phyloP scores from a whole-genome alignment of 2,797 vertebrate species.

The Vultur gryphus region DNA sequence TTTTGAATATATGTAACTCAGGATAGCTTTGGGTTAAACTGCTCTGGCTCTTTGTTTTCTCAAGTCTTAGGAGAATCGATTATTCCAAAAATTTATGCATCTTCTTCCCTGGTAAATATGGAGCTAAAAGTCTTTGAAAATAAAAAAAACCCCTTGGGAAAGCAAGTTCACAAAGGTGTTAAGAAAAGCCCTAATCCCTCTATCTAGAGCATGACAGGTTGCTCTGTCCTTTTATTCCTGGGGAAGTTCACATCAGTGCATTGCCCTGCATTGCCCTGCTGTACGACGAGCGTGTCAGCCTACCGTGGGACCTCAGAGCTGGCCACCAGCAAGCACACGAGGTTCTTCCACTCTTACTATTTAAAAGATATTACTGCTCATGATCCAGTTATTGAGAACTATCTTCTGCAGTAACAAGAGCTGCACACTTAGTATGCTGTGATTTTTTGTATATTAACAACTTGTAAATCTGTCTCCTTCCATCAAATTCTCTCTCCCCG shows the following conservation, averaged over 20 bases:
- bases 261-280: not conserved
- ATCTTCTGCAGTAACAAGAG: not conserved
- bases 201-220: not conserved
- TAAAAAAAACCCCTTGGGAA: not conserved
- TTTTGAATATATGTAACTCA: not conserved
- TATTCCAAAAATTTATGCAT: not conserved
- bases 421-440: not conserved
- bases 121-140: not conserved
- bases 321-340: rapidly evolving
- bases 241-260: not conserved
- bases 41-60: not conserved
- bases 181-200: not conserved
- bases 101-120: not conserved
- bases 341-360: rapidly evolving
- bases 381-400: not conserved
- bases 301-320: rapidly evolving
- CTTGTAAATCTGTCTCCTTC: not conserved
- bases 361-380: not conserved
- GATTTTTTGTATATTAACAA: not conserved
- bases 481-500: not conserved
- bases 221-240: not conserved
- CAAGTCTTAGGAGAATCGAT: not conserved
- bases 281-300: rapidly evolving
- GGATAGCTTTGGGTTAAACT: not conserved
- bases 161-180: not conserved